Evolutionary conservation across 2,888 invertebrate species (phyloP).

Genomic region (Spicauda simplicius): DNA sequence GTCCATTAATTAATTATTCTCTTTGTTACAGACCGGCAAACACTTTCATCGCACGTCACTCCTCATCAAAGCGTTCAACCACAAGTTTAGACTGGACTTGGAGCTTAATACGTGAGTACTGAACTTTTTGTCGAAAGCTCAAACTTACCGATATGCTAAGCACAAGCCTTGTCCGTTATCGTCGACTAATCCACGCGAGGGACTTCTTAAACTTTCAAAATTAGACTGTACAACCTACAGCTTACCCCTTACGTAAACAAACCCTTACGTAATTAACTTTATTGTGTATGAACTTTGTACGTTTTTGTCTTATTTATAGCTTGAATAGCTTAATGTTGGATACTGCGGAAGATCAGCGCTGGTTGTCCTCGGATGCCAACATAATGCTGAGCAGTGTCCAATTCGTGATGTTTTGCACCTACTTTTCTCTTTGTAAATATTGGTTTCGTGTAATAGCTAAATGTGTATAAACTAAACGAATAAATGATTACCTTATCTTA

Average conservation of each 20-base stretch:
- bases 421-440: too few relatives aligned
- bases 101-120: conserved; percentile 97
- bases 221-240: too few relatives aligned
- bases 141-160: not conserved
- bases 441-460: too few relatives aligned
- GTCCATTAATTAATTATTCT: conserved; percentile 33
- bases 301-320: not conserved
- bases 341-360: too few relatives aligned
- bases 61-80: conserved; percentile 98
- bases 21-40: conserved; percentile 93
- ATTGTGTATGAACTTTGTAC: too few relatives aligned
- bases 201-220: not conserved
- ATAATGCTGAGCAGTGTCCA: too few relatives aligned
- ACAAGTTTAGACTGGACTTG: conserved; percentile 97
- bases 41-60: conserved; percentile 97
- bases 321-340: not conserved
- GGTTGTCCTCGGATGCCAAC: too few relatives aligned
- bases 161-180: not conserved
- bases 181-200: not conserved
- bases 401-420: too few relatives aligned
- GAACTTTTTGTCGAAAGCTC: conserved; percentile 7
- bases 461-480: too few relatives aligned
- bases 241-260: too few relatives aligned
- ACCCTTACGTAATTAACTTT: not conserved
- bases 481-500: too few relatives aligned